Conservation (phyloP, 2,797 vertebrate genomes). For the Phalanger gymnotis region DNA sequence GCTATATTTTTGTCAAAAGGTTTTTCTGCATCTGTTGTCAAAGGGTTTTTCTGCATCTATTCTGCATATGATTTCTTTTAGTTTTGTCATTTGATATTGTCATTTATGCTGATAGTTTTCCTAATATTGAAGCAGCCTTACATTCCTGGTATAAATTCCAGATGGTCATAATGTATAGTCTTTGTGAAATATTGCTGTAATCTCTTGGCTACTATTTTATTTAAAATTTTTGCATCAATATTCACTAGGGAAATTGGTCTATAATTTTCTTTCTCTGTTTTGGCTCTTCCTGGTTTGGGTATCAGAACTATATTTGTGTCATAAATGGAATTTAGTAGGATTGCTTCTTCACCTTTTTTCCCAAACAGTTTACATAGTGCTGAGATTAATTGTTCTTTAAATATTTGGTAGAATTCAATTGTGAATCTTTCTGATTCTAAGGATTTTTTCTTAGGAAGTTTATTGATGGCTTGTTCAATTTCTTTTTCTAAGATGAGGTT, state of each 20-base stretch:
- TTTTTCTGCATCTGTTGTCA: not conserved
- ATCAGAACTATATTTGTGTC: not conserved
- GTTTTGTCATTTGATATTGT: not conserved
- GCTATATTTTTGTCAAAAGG: not conserved
- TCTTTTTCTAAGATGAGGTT: not conserved
- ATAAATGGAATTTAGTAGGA: not conserved
- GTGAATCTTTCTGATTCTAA: not conserved
- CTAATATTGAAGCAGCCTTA: not conserved
- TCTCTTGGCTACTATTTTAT: not conserved
- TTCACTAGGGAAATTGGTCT: not conserved
- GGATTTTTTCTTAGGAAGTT: not conserved
- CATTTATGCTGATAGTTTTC: not conserved
- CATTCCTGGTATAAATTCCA: not conserved
- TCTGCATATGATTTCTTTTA: not conserved
- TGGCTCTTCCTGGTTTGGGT: not conserved
- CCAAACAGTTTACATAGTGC: not conserved
- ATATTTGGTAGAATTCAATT: not conserved
- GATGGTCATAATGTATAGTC: not conserved
- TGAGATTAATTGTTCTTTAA: not conserved
- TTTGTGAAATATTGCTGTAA: not conserved
- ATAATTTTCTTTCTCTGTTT: not conserved
- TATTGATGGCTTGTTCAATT: not conserved
- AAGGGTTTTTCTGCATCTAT: not conserved
- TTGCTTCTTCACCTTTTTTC: not conserved
- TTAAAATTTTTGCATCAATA: not conserved